These are phyloP conservation scores for Pseudorasbora parva DNA, from an alignment of 2,113 vertebrate species.

Conservation along the genomic window DNA sequence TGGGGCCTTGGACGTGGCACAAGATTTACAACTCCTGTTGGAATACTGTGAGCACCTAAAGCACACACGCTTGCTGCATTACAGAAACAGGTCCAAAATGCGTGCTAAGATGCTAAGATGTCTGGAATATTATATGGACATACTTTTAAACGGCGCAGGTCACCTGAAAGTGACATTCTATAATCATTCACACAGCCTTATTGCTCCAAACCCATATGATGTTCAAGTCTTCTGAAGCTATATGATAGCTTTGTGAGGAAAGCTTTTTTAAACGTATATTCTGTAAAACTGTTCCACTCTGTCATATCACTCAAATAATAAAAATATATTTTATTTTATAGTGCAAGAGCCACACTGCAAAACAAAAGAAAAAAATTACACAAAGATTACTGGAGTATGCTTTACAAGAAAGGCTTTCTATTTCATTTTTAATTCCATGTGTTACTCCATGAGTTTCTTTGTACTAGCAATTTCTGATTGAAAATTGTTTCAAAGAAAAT, in stretches of 20 bases:
- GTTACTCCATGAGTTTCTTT: too few relatives aligned
- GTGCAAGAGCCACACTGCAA: too few relatives aligned
- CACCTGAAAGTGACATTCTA: not conserved
- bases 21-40: not conserved
- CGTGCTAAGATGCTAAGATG: not conserved
- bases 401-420: too few relatives aligned
- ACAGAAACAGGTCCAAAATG: constrained; percentile 11
- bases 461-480: too few relatives aligned
- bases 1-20: constrained; percentile 18
- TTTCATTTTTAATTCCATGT: too few relatives aligned
- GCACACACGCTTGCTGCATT: not conserved
- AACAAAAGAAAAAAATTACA: too few relatives aligned
- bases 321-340: too few relatives aligned
- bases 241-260: not conserved
- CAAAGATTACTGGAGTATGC: too few relatives aligned
- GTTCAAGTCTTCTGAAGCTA: not conserved
- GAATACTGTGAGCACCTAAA: not conserved
- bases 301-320: too few relatives aligned
- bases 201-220: not conserved
- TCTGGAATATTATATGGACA: not conserved
- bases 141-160: not conserved
- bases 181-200: not conserved
- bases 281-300: too few relatives aligned
- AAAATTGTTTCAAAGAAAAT: too few relatives aligned
- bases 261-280: not conserved